Percentiles rank a stretch among this genome's conserved stretches.
These are phyloP conservation scores for Calycopis cecrops DNA, from an alignment of 1,140 invertebrate genomes.

Conservation along the genomic window DNA sequence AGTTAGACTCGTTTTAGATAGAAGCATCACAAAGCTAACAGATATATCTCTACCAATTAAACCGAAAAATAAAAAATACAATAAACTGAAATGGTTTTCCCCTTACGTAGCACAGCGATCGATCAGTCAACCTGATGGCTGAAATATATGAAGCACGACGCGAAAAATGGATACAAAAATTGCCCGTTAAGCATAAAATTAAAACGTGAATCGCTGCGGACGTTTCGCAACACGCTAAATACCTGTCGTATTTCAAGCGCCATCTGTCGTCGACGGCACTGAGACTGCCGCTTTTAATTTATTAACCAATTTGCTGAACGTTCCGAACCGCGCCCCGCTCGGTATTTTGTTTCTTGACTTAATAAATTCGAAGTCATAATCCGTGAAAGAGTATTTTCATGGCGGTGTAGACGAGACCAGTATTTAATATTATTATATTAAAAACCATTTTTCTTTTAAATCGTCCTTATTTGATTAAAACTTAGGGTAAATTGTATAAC, in stretches of 20 bases:
- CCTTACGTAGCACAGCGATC: slow-evolving; percentile 17
- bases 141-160: slow-evolving; percentile 55
- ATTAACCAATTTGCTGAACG: slow-evolving; percentile 71
- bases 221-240: slow-evolving; percentile 71
- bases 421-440: slow-evolving; percentile 35
- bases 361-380: slow-evolving; percentile 65
- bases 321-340: slow-evolving; percentile 48
- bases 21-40: no score
- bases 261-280: slow-evolving; percentile 66
- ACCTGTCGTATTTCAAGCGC: slow-evolving; percentile 70
- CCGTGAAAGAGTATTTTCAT: slow-evolving; percentile 46
- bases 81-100: no score
- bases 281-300: slow-evolving; percentile 71
- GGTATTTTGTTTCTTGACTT: slow-evolving; percentile 68
- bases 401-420: slow-evolving; percentile 20
- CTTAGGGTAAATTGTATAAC: slow-evolving; percentile 8
- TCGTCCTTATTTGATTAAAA: slow-evolving; percentile 7
- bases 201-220: slow-evolving; percentile 54
- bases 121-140: slow-evolving; percentile 40
- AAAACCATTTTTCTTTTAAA: slow-evolving; percentile 37
- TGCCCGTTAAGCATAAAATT: slow-evolving; percentile 70
- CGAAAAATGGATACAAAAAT: slow-evolving; percentile 69
- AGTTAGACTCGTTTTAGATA: no score
- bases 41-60: no score
- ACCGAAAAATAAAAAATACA: no score